Base-by-base conservation (phyloP, 2,113 vertebrate species). In the Anolis carolinensis region DNA sequence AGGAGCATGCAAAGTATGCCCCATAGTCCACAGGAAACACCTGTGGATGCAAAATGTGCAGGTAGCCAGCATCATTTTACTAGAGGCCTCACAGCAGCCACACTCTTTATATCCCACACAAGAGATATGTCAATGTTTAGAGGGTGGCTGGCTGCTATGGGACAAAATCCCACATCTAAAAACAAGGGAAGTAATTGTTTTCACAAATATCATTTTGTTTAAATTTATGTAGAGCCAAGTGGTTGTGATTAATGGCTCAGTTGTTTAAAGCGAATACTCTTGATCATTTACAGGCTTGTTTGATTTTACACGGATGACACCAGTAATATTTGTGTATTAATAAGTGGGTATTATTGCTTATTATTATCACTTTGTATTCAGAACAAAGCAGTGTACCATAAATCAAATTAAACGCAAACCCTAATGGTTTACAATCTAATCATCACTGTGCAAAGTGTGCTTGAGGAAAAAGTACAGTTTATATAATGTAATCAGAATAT, bases 401-500 rank as follows among this genome's bases (percentile, higher is more conserved):
- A 88, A 52, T 83, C 83, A 89, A 81, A 44, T 62, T 5, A 77
- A 0, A 0, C 8, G 39, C 73, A n/a, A 81, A 74, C 88, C 18
- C 68, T 67, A 13, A 30, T 50, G 79, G 85, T 20, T 30, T 36
- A 86, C 7, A 6, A 48, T 39, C 77, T 76, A 39, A 27, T 5
- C 36, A 76, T 27, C 65, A 2, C 27, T 75, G 84, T 86, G 80
- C 75, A 75, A 89, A 81, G 21, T 71, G 36, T 80, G 32, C 86
- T 82, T 84, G n/a, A 25, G 74, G 18, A 81, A 80, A 88, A 0
- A 13, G 48, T 76, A 18, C 62, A 70, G 86, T 50, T 50, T 48
- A 87, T 34, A 36, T 18, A 1, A 4, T 73, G 67, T 1, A 52
- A 83, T 67, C 76, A 84, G 70, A 63, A 39, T 83, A 68, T 32